Evolutionary conservation across 2,888 invertebrate species (phyloP).

Genomic region (Hyles lineata): DNA sequence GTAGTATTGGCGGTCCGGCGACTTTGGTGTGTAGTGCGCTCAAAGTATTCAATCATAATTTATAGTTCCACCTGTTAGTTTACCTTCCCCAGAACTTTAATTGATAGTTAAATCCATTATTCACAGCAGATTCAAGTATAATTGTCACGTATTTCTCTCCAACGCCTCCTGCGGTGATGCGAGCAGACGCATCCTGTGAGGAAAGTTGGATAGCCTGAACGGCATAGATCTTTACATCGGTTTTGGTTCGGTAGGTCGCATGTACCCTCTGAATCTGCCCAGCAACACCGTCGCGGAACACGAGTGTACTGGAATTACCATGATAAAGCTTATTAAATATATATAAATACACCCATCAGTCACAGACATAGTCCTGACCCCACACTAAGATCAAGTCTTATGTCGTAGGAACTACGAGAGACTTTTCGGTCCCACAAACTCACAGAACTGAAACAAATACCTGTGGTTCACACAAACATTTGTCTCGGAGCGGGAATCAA

Average conservation of each 20-base stretch:
- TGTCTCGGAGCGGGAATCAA: too few relatives aligned
- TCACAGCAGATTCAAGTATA: slow-evolving; percentile 58
- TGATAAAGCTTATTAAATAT: too few relatives aligned
- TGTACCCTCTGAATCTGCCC: slow-evolving; percentile 68
- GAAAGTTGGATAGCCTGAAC: slow-evolving; percentile 59
- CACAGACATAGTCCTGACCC: too few relatives aligned
- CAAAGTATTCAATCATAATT: too few relatives aligned
- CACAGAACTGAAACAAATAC: too few relatives aligned
- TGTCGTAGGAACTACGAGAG: too few relatives aligned
- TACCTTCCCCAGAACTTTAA: slow-evolving; percentile 68
- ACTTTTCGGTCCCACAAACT: too few relatives aligned
- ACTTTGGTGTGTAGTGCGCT: too few relatives aligned
- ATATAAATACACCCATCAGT: too few relatives aligned
- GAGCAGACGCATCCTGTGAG: slow-evolving; percentile 60
- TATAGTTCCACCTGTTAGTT: neutral
- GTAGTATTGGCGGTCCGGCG: too few relatives aligned
- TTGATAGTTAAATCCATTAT: slow-evolving; percentile 67
- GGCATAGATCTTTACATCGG: slow-evolving; percentile 56
- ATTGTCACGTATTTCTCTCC: slow-evolving; percentile 59
- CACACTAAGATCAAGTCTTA: too few relatives aligned
- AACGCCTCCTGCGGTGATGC: slow-evolving; percentile 57
- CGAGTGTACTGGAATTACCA: slow-evolving; percentile 49
- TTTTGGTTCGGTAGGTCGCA: slow-evolving; percentile 60
- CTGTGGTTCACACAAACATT: too few relatives aligned
- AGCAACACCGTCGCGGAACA: slow-evolving; percentile 48